Percentiles rank a stretch among this genome's conserved stretches.
Evolutionary conservation across 2,888 invertebrate species (phyloP).

Genomic region (Phoronis australis): DNA sequence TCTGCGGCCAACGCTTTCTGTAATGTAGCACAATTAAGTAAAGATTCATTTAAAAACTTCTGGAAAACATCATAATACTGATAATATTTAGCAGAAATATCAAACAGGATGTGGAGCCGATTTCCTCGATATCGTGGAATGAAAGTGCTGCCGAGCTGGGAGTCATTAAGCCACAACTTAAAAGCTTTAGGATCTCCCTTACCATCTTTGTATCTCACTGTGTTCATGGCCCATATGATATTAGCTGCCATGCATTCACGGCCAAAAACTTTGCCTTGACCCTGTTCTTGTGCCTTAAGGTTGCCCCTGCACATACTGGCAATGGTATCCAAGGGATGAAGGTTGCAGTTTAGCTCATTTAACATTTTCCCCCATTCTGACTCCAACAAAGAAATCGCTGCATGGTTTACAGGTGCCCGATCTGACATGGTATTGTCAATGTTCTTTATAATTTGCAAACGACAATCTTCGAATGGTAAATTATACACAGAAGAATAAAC

Average conservation of each 20-base stretch:
- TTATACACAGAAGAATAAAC: constrained; percentile 4
- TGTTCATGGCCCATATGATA: constrained; percentile 10
- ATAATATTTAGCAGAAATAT: constrained; percentile 5
- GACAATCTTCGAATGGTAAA: constrained; percentile 1
- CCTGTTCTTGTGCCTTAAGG: too few relatives aligned
- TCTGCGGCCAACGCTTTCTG: too few relatives aligned
- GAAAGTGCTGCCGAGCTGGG: constrained; percentile 5
- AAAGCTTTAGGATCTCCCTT: constrained; percentile 13
- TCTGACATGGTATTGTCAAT: constrained; percentile 15
- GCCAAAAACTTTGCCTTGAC: constrained; percentile 9
- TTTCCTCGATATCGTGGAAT: constrained; percentile 11
- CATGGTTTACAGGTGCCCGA: constrained; percentile 9
- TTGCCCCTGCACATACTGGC: constrained; percentile 5
- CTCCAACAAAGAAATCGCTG: constrained; percentile 4
- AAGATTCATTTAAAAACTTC: constrained; percentile 4
- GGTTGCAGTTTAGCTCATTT: constrained; percentile 13
- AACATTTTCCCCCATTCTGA: constrained; percentile 7
- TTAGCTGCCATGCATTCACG: constrained; percentile 12
- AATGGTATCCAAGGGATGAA: constrained; percentile 10
- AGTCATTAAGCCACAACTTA: constrained; percentile 3
- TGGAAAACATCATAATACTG: constrained; percentile 4
- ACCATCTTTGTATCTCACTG: constrained; percentile 10
- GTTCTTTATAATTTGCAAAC: constrained; percentile 5
- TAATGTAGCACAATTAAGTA: too few relatives aligned
- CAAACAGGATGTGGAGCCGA: constrained; percentile 10